Percentiles rank a stretch among this genome's conserved stretches.
These are phyloP conservation scores for Phrynocephalus vlangalii DNA, from an alignment of 2,797 vertebrate species.

Conservation along the genomic window DNA sequence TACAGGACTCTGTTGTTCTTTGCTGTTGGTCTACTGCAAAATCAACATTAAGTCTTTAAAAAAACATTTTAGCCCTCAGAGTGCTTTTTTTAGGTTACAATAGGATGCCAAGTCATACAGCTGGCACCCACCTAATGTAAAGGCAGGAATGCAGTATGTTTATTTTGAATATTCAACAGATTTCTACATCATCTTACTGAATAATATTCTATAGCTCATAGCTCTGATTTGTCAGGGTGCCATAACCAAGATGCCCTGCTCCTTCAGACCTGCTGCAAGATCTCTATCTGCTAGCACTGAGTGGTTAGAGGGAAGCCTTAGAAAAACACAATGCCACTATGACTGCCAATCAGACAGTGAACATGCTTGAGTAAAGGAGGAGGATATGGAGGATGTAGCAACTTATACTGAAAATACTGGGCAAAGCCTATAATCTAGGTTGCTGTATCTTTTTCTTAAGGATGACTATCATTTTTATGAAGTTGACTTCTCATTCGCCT, in stretches of 20 bases:
- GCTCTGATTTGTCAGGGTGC: not conserved
- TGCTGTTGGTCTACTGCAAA: no score
- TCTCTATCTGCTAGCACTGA: not conserved
- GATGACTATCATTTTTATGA: not conserved
- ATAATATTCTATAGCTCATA: not conserved
- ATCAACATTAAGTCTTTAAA: not conserved
- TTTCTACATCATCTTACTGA: not conserved
- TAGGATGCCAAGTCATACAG: not conserved
- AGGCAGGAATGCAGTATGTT: not conserved
- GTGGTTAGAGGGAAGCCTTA: not conserved
- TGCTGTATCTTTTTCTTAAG: not conserved
- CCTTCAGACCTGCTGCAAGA: not conserved
- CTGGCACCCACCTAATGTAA: not conserved
- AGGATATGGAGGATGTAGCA: not conserved
- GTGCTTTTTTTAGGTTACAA: not conserved
- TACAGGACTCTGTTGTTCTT: not conserved
- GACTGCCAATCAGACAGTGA: not conserved
- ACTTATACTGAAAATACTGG: not conserved
- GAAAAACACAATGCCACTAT: not conserved
- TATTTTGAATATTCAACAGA: not conserved
- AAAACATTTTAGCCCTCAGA: not conserved
- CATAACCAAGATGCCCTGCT: not conserved
- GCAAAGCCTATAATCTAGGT: not conserved
- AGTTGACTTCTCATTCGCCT: not conserved
- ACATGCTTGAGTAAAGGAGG: not conserved